Evolutionary conservation across 35 echinoderm and acorn worm genomes (phyloP), one percentile per base, ranked within the genome.

Genomic region (Lytechinus pictus): DNA sequence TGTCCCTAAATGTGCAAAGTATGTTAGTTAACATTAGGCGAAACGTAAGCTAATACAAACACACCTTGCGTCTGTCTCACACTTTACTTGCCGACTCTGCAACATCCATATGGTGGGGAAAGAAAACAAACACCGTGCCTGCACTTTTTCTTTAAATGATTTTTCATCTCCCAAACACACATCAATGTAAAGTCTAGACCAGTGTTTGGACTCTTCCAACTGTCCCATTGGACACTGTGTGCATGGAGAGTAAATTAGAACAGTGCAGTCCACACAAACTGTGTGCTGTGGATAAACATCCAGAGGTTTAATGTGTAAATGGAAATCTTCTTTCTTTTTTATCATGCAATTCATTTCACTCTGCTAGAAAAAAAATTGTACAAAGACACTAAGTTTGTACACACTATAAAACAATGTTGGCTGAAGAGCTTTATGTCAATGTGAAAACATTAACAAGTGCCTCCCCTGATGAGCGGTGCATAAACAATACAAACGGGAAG

Each of bases 91-190:
- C 66, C n/a, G 66, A 16, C 66, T 79, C 66, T 79, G 66, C 19
- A 79, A 79, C 66, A n/a, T 24, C 66, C 66, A 79, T 79, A 79
- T 79, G 66, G 66, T 79, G 66, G n/a, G n/a, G 66, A 79, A 79
- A 79, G 66, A 79, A n/a, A 79, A 79, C 66, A 79, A 79, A 79
- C 66, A 79, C 66, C 6, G 66, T 79, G n/a, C 66, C 19, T 79
- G 66, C 66, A 79, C 66, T 79, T 79, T 79, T 24, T 24, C 33
- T 44, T 79, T n/a, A 24, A 79, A 79, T 79, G 66, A 79, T 79
- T 79, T 79, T 79, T 79, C 66, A 79, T 79, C 16, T 79, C 19
- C 21, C 66, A 19, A 79, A 79, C 66, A 79, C 66, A 79, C 33
- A 44, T 44, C 33, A 44, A 44, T 44, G 33, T 44, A 44, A 44